Evolutionary conservation across 92 coral and sea anemone genomes (phyloP), one percentile per base, ranked within the genome.

Genomic region (Phenganax marumi): DNA sequence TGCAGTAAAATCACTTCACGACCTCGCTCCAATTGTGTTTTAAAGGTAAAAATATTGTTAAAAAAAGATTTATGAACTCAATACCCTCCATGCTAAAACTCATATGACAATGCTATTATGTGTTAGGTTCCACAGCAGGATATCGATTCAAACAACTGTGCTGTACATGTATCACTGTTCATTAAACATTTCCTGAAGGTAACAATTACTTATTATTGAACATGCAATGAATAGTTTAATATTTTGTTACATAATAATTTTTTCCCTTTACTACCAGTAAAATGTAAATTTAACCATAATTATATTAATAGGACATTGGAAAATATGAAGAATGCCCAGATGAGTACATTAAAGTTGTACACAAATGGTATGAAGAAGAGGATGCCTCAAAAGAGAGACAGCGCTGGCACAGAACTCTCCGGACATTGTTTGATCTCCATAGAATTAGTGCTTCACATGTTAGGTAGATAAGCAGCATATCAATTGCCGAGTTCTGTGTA

Each of bases 171-270:
- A 65, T 87, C 72, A 85, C 85, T 87, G 85, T 84, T 84, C 75
- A 81, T 69, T 16, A 82, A 87, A 79, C 88, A 84, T 80, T 86
- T 81, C 68, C 70, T 89, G 76, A 71, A 86, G 89, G 90, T 89
- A 77, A 70, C 33, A 13, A 26, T 25, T 69, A 69, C 43, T 33
- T 33, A 33, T 1, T 33, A 33, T 33, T 33, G 43, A 33, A 33
- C 5, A 33, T 33, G 43, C 43, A 33, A 33, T 33, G 5, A 33
- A 33, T 33, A 33, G 43, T 33, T 33, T 33, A 33, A 1, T 33
- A 33, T 33, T 33, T 33, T 5, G 43, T 1, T 33, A 5, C 43
- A 33, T 33, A 33, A 33, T 33, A 33, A 33, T 33, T 68, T 25
- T 7, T 17, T 46, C n/a, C 10, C 16, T 25, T 22, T 10, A 25